These are phyloP conservation scores for Amiota communis DNA, from an alignment of 2,888 invertebrate species.

Conservation along the genomic window DNA sequence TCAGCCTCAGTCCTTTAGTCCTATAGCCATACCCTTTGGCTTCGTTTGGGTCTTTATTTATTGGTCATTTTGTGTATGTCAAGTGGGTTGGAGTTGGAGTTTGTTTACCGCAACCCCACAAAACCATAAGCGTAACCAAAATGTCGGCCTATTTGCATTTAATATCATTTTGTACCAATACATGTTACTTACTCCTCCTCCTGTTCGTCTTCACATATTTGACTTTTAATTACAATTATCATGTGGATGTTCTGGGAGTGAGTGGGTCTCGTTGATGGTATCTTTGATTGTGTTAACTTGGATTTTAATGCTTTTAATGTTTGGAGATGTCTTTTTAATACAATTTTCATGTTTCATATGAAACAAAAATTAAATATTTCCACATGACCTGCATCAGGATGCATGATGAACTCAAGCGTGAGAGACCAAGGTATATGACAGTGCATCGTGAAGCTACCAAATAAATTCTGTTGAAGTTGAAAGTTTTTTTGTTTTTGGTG, in stretches of 20 bases:
- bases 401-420: conserved; percentile 31
- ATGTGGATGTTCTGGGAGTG: conserved; percentile 25
- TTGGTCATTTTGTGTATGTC: conserved; percentile 38
- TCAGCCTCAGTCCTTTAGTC: background rate
- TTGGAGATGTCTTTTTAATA: conserved; percentile 49
- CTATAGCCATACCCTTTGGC: conserved; percentile 43
- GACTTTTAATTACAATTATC: conserved; percentile 62
- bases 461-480: conserved; percentile 48
- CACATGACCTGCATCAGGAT: conserved; percentile 47
- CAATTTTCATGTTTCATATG: conserved; percentile 59
- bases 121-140: background rate
- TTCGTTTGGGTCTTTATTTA: conserved; percentile 54
- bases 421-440: conserved; percentile 25
- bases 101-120: background rate
- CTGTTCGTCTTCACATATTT: conserved; percentile 42
- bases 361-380: conserved; percentile 65
- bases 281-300: conserved; percentile 14
- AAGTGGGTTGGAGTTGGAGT: background rate
- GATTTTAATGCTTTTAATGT: conserved; percentile 10
- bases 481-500: background rate
- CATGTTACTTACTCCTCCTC: too few relatives aligned
- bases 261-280: background rate
- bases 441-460: conserved; percentile 43
- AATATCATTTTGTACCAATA: conserved; percentile 47
- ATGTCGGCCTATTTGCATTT: conserved; percentile 42